A percentile compares a stretch with the other conserved stretches of the same genome.
Conservation (phyloP, 2,113 vertebrate genomes). For the Poeciliopsis occidentalis region DNA sequence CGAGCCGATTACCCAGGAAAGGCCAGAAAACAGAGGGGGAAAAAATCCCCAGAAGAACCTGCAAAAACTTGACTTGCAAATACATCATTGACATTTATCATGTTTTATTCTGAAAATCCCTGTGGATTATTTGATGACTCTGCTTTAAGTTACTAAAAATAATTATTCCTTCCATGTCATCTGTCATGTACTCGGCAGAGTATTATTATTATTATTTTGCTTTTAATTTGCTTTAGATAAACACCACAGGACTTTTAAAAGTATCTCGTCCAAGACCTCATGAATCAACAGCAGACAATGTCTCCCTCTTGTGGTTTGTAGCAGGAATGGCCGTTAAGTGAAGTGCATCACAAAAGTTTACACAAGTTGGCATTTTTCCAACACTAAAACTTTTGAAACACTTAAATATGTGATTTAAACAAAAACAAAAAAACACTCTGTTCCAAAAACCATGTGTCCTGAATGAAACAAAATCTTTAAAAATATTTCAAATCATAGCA, state of each 20-base stretch:
- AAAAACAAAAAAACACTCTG: not conserved
- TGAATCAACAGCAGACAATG: constrained; percentile 16
- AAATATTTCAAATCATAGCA: too few species aligned
- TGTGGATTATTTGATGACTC: not conserved
- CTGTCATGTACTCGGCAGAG: not conserved
- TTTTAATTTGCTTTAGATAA: not conserved
- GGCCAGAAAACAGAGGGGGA: not conserved
- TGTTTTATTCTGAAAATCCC: not conserved
- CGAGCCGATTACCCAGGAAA: constrained; percentile 4
- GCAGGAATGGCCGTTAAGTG: not conserved
- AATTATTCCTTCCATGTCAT: not conserved
- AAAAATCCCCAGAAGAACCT: not conserved
- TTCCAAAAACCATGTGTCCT: too few species aligned
- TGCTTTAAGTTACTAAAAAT: not conserved
- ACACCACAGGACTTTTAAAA: not conserved
- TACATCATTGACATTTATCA: not conserved
- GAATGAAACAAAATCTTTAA: too few species aligned
- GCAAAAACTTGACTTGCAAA: constrained; percentile 34
- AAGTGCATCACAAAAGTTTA: not conserved
- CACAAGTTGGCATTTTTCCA: not conserved
- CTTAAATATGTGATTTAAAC: too few species aligned
- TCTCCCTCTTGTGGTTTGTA: constrained; percentile 41
- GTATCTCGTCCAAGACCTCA: not conserved
- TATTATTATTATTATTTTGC: not conserved
- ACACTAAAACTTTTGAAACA: too few species aligned